Evolutionary conservation across 2,888 invertebrate genomes (phyloP).

Genomic region (Nesidiocoris tenuis): DNA sequence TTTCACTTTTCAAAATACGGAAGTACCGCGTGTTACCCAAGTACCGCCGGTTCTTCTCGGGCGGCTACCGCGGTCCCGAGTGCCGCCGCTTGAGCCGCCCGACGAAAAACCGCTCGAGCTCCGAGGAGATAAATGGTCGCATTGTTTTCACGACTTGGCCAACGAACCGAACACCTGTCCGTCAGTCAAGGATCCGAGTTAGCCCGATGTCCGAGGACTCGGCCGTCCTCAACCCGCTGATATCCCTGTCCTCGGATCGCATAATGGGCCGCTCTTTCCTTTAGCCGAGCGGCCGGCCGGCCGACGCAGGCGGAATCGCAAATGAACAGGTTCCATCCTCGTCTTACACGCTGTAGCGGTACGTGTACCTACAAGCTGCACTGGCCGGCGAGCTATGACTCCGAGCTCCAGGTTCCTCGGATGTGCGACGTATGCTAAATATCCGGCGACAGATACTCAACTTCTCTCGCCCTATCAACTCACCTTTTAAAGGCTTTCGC

Average conservation of each 20-base stretch:
- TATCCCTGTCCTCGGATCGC: neutral
- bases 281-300: neutral
- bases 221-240: neutral
- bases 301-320: neutral
- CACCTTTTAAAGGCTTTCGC: neutral
- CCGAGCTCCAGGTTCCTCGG: neutral
- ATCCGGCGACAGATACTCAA: neutral
- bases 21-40: too few relatives aligned
- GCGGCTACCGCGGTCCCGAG: too few relatives aligned
- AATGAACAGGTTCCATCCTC: neutral
- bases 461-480: neutral
- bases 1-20: too few relatives aligned
- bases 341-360: neutral
- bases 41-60: too few relatives aligned
- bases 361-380: neutral
- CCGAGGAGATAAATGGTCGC: constrained; percentile 24
- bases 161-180: constrained; percentile 27
- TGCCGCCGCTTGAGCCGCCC: neutral
- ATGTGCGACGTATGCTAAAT: neutral
- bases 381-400: neutral
- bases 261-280: neutral
- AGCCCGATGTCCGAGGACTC: neutral
- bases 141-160: constrained; percentile 18
- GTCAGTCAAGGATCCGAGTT: constrained; percentile 1
- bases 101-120: neutral